Conservation (phyloP, 1,140 invertebrate species). For the Plutomurus gul region DNA sequence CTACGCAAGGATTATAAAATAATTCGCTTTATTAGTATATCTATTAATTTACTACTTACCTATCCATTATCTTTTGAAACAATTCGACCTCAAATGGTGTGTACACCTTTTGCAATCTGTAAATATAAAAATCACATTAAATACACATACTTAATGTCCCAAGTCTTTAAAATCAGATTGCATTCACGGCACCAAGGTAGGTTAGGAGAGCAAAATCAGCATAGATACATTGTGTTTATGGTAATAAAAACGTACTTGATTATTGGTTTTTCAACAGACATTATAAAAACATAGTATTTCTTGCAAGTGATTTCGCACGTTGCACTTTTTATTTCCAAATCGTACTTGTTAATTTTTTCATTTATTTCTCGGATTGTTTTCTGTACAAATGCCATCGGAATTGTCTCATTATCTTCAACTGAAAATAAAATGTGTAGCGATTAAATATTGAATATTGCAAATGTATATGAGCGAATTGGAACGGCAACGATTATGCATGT, state of each 20-base stretch:
- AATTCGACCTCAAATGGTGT: conserved; percentile 41
- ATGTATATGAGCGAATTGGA: too few species aligned
- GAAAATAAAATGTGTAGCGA: neutral
- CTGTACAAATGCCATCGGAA: conserved; percentile 36
- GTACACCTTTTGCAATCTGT: conserved; percentile 42
- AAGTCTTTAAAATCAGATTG: too few species aligned
- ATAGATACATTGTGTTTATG: too few species aligned
- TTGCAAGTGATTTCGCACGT: conserved; percentile 47
- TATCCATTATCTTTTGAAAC: conserved; percentile 38
- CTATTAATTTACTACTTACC: neutral
- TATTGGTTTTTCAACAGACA: conserved; percentile 49
- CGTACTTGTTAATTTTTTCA: conserved; percentile 39
- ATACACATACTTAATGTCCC: neutral
- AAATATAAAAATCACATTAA: conserved; percentile 12
- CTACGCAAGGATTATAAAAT: too few species aligned
- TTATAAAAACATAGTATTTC: conserved; percentile 49
- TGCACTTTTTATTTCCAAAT: conserved; percentile 44
- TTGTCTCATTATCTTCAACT: neutral
- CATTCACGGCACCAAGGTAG: too few species aligned
- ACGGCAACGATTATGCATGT: too few species aligned
- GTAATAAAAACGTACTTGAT: conserved; percentile 41
- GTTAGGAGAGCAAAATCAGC: too few species aligned
- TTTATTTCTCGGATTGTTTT: conserved; percentile 48
- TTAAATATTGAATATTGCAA: neutral
- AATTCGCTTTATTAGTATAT: neutral